Conservation (phyloP, 2,797 vertebrate species). For the Mus spretus region DNA sequence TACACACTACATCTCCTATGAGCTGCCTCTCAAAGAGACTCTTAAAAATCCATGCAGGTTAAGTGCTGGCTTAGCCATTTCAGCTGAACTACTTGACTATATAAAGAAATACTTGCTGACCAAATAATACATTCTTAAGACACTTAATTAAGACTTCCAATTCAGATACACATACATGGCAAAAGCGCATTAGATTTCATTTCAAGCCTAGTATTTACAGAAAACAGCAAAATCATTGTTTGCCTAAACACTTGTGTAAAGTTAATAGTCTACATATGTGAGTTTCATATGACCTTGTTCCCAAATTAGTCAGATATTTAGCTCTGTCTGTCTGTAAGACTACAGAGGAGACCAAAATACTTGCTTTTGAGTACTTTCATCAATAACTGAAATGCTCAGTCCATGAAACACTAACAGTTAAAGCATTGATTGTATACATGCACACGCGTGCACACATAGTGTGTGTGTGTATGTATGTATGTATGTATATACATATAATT, state of each 20-base stretch:
- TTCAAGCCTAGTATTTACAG: not conserved
- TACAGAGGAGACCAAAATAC: not conserved
- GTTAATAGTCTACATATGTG: not conserved
- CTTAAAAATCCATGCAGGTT: not conserved
- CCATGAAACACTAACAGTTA: conserved; percentile 23
- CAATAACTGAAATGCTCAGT: conserved; percentile 40
- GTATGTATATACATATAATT: not conserved
- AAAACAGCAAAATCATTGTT: not conserved
- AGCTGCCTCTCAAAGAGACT: not conserved
- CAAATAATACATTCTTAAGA: conserved; percentile 24
- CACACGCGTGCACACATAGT: not conserved
- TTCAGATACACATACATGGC: not conserved
- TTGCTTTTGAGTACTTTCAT: not conserved
- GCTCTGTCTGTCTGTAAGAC: not conserved
- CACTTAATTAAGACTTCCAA: conserved; percentile 64
- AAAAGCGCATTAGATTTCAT: not conserved
- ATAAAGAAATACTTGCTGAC: conserved; percentile 36
- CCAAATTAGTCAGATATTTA: not conserved
- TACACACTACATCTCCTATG: not conserved
- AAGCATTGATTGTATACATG: not conserved
- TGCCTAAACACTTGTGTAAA: not conserved
- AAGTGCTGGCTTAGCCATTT: not conserved
- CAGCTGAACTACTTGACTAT: not conserved
- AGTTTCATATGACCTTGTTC: not conserved
- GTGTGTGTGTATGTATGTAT: not conserved